These are phyloP conservation scores for Hyles lineata DNA, from an alignment of 2,888 invertebrate species.

Conservation along the genomic window DNA sequence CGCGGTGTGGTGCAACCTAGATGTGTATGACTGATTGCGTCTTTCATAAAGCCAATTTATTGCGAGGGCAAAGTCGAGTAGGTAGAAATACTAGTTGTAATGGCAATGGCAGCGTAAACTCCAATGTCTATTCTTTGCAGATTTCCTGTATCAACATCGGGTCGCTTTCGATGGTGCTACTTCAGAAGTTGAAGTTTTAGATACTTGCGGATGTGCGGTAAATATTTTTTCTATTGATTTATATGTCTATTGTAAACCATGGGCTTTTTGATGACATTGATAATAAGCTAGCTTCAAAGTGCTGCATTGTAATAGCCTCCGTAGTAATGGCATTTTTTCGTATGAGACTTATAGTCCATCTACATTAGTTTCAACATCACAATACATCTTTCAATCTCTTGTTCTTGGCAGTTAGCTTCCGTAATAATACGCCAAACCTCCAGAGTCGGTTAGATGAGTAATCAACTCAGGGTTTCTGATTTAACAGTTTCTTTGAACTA, in stretches of 20 bases:
- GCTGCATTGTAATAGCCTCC: too few species aligned
- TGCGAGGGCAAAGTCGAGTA: slow-evolving; percentile 42
- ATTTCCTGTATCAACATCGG: slow-evolving; percentile 91
- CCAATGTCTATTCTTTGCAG: slow-evolving; percentile 65
- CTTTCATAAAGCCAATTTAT: slow-evolving; percentile 56
- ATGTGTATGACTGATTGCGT: slow-evolving; percentile 57
- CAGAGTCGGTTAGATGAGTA: not conserved
- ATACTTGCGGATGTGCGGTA: slow-evolving; percentile 92
- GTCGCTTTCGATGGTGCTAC: slow-evolving; percentile 90
- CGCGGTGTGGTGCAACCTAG: slow-evolving; percentile 50
- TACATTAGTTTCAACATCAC: not conserved
- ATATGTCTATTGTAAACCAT: slow-evolving; percentile 31
- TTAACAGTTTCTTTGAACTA: slow-evolving; percentile 4
- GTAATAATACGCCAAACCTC: slow-evolving; percentile 5
- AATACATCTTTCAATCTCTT: not conserved
- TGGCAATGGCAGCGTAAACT: not conserved
- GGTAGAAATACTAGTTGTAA: slow-evolving; percentile 36
- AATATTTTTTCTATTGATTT: slow-evolving; percentile 61
- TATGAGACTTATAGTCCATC: too few species aligned
- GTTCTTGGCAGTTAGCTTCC: slow-evolving; percentile 1
- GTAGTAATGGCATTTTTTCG: too few species aligned
- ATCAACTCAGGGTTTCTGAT: slow-evolving; percentile 2
- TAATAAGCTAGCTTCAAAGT: too few species aligned
- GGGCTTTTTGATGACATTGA: too few species aligned
- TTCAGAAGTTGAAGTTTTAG: slow-evolving; percentile 91